These are phyloP conservation scores for Drosophila sordidapex DNA, from an alignment of 2,888 invertebrate genomes.

Conservation along the genomic window DNA sequence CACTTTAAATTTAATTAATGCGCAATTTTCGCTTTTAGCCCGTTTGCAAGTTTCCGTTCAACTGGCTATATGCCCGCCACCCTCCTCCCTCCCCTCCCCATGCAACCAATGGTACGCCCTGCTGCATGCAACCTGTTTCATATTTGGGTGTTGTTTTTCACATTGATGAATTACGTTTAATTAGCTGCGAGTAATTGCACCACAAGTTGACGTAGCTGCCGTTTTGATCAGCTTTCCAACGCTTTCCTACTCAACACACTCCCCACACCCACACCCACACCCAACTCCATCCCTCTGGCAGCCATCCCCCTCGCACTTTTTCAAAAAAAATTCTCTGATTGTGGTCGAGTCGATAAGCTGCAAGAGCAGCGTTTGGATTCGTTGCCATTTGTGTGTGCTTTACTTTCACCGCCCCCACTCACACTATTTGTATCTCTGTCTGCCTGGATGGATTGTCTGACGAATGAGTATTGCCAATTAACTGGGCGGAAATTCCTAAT, in stretches of 20 bases:
- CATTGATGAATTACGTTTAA: slow-evolving; percentile 72
- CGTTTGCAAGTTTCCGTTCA: slow-evolving; percentile 54
- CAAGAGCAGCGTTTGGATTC: neutral
- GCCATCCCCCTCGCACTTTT: neutral
- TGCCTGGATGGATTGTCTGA: slow-evolving; percentile 38
- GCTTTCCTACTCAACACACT: neutral
- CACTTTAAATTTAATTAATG: slow-evolving; percentile 77
- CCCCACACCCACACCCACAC: neutral
- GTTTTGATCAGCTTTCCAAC: slow-evolving; percentile 3
- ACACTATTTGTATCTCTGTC: neutral
- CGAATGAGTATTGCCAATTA: slow-evolving; percentile 48
- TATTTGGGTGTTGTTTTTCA: slow-evolving; percentile 35
- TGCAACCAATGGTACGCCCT: neutral
- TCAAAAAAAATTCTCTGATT: slow-evolving; percentile 1
- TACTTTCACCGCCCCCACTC: neutral
- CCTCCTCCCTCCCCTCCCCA: neutral
- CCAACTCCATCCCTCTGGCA: neutral
- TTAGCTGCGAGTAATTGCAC: slow-evolving; percentile 62
- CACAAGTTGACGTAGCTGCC: slow-evolving; percentile 36
- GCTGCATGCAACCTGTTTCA: neutral
- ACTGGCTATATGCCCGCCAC: slow-evolving; percentile 7
- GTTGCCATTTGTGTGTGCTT: slow-evolving; percentile 34
- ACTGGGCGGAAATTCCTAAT: slow-evolving; percentile 21
- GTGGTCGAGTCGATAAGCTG: slow-evolving; percentile 41
- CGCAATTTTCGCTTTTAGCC: slow-evolving; percentile 69